Conservation (phyloP, 2,113 vertebrate species). For the Cisticola juncidis region DNA sequence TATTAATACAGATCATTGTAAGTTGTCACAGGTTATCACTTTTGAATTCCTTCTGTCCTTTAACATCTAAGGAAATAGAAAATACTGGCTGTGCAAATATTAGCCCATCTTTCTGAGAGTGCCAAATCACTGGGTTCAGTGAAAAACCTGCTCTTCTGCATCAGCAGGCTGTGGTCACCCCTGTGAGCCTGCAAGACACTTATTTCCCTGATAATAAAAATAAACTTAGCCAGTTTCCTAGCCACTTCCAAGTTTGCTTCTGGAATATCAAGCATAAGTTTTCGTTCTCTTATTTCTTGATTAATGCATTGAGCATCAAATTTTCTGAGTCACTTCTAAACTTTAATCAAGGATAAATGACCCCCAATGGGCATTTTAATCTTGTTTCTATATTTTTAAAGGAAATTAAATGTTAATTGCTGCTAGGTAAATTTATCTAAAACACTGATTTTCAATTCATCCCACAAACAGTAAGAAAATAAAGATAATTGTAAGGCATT, state of each 20-base stretch:
- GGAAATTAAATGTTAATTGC: constrained; percentile 63
- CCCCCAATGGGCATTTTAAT: constrained; percentile 39
- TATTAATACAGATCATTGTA: background rate
- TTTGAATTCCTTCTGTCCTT: background rate
- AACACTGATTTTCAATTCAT: constrained; percentile 36
- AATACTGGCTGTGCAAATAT: background rate
- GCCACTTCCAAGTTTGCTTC: background rate
- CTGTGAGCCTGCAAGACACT: background rate
- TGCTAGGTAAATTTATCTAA: constrained; percentile 16
- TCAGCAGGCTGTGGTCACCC: background rate
- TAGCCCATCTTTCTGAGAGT: background rate
- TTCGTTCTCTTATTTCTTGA: constrained; percentile 42
- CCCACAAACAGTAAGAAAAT: constrained; percentile 64
- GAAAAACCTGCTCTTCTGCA: background rate
- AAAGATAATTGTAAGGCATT: constrained; percentile 63
- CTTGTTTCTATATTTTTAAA: constrained; percentile 55
- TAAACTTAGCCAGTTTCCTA: constrained; percentile 8
- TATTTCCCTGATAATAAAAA: constrained; percentile 4
- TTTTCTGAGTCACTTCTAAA: constrained; percentile 22
- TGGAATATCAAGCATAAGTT: background rate
- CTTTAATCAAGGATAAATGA: constrained; percentile 47
- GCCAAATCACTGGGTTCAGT: background rate
- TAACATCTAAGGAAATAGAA: background rate
- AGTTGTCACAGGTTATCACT: background rate
- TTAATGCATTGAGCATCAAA: constrained; percentile 23